Base-by-base conservation (phyloP, 1,140 invertebrate genomes). In the Globodera ellingtonae region DNA sequence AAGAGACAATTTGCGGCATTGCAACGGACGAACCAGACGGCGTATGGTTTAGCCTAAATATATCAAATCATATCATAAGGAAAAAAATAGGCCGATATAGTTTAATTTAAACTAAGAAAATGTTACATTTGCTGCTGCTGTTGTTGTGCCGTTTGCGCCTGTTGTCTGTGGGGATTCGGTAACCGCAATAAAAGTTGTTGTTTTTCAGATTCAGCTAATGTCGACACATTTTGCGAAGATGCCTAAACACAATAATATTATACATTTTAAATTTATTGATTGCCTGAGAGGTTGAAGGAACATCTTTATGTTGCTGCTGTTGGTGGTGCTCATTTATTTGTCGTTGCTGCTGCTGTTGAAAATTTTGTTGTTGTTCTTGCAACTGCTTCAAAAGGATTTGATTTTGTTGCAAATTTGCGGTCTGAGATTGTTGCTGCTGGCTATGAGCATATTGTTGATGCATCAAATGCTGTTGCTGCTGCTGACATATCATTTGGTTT, bases 91-190 rank as follows among this genome's bases (percentile, higher is more conserved):
- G 35, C 50, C 50, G 7, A 52, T 52, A 7, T 13, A 52, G 10
- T 13, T 52, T 52, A 52, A 52, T 52, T 13, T 13, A 0, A 9
- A 24, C 24, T 35, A 24, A 4, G 66, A 8, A 69, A 10, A 44
- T 15, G 13, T 35, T 35, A 47, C 46, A 70, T 35, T 70, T 70
- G 67, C 35, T 67, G 66, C 66, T 35, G 35, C 35, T 35, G 35
- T 35, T 9, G 66, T 67, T 9, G 66, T 67, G 67, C 3, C 18
- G 6, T 2, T 15, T 70, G 5, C 10, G 46, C 35, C 9, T 35
- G 67, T 10, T 70, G 67, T 70, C 6, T 70, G 35, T 70, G 35
- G 24, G 67, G 67, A 44, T 70, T 70, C n/a, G 67, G 67, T 18
- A 70, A 44, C 2, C 67, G 67, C n/a, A 70, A 7, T 21, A 70